These are phyloP conservation scores for Magallana nippona DNA, from an alignment of 2,888 invertebrate genomes.

Conservation along the genomic window DNA sequence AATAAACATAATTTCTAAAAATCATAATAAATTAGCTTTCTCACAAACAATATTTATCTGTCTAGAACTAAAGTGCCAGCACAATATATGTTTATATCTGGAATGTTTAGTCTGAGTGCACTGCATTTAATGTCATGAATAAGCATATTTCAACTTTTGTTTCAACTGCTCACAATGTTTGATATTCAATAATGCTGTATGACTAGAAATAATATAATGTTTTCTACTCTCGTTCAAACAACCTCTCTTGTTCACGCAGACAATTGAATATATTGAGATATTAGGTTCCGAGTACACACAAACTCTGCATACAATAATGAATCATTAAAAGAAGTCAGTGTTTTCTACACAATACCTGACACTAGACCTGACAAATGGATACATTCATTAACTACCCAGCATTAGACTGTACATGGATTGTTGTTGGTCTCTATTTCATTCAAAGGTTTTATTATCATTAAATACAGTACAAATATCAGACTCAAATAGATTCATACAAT, in stretches of 20 bases:
- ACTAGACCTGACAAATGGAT: conserved; percentile 21
- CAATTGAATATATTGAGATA: background rate
- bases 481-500: no score
- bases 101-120: no score
- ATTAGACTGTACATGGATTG: conserved; percentile 9
- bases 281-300: background rate
- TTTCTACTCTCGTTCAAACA: background rate
- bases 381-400: background rate
- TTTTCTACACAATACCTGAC: background rate
- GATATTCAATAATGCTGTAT: background rate
- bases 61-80: no score
- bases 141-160: no score
- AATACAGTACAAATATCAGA: background rate
- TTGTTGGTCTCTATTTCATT: background rate
- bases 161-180: no score
- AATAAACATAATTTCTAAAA: background rate
- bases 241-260: background rate
- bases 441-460: conserved; percentile 7
- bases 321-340: background rate
- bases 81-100: no score
- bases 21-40: conserved; percentile 12
- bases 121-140: no score
- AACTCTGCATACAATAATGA: background rate
- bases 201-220: background rate
- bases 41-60: background rate